phyloP scores from a whole-genome alignment of 2,797 vertebrate species.

The Apogon hyalosoma region DNA sequence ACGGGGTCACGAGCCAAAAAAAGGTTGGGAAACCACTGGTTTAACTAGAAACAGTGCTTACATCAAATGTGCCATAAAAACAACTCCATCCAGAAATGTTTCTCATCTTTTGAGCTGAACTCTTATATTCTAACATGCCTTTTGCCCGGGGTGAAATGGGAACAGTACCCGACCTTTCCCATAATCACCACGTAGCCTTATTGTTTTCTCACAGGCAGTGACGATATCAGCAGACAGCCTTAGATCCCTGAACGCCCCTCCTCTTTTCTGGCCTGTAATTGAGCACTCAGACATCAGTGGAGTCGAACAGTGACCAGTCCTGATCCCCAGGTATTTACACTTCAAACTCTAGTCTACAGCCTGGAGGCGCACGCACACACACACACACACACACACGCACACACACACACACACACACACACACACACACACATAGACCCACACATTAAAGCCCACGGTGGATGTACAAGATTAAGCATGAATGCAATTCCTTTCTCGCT shows the following conservation, averaged over 20 bases:
- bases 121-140: not conserved
- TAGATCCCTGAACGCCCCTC: constrained; percentile 30
- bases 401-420: constrained; percentile 24
- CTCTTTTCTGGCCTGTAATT: constrained; percentile 62
- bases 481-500: constrained; percentile 74
- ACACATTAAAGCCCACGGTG: constrained; percentile 14
- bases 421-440: constrained; percentile 28
- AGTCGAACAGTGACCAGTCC: constrained; percentile 60
- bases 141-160: not conserved
- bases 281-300: constrained; percentile 55
- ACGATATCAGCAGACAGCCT: constrained; percentile 20
- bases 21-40: too few species aligned
- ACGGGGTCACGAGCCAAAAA: too few species aligned
- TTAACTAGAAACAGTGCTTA: too few species aligned
- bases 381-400: constrained; percentile 15
- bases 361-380: constrained; percentile 35
- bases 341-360: constrained; percentile 59
- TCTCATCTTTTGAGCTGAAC: too few species aligned
- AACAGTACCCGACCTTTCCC: not conserved
- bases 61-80: too few species aligned
- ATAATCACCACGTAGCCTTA: not conserved
- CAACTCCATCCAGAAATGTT: too few species aligned
- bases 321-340: constrained; percentile 61
- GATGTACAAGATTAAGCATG: constrained; percentile 75
- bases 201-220: constrained; percentile 3